These are phyloP conservation scores for Eupithecia dodoneata DNA, from an alignment of 2,888 invertebrate species.

Conservation along the genomic window DNA sequence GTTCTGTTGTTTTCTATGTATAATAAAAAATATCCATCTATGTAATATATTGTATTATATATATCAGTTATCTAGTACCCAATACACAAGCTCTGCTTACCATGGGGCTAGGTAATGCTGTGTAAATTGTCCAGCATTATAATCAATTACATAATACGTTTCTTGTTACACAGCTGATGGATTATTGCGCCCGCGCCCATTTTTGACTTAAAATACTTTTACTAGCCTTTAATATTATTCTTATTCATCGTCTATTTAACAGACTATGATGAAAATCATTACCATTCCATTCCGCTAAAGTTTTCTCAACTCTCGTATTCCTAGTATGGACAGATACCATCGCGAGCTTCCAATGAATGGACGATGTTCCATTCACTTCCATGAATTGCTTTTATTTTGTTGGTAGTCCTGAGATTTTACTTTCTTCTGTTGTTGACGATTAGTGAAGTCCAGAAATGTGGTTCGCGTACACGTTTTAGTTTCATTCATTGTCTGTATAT, in stretches of 20 bases:
- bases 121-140: too few relatives aligned
- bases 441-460: background rate
- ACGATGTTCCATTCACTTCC: background rate
- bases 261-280: background rate
- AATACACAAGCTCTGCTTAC: too few relatives aligned
- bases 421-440: background rate
- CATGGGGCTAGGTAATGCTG: too few relatives aligned
- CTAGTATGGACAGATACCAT: background rate
- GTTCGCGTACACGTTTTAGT: background rate
- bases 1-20: too few relatives aligned
- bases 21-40: too few relatives aligned
- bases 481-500: background rate
- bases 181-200: background rate
- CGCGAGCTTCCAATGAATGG: conserved; percentile 1
- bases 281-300: background rate
- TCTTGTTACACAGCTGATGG: background rate
- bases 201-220: background rate
- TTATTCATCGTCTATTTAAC: background rate
- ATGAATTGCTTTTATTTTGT: conserved; percentile 3
- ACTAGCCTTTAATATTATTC: background rate
- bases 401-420: background rate
- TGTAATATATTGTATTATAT: too few relatives aligned
- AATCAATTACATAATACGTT: too few relatives aligned
- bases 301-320: background rate
- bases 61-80: too few relatives aligned